A percentile compares a stretch with the other conserved stretches of the same genome.
These are phyloP conservation scores for Temnothorax unifasciatus DNA, from an alignment of 2,888 invertebrate species.

Conservation along the genomic window DNA sequence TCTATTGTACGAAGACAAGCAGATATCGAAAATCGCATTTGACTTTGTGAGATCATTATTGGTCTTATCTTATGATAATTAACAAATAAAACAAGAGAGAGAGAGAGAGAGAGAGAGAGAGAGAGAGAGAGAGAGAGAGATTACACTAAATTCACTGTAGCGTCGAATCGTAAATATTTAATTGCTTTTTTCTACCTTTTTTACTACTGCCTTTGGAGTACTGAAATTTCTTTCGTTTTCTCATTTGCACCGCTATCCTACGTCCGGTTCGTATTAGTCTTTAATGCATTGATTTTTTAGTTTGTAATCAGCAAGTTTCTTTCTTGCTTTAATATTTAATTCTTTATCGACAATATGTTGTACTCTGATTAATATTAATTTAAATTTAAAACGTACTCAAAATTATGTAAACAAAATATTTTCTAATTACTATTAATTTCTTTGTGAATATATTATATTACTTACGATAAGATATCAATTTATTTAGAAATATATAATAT, in stretches of 20 bases:
- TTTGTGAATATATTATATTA: background rate
- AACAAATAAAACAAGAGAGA: constrained; percentile 4
- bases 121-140: constrained; percentile 16
- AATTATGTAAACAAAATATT: background rate
- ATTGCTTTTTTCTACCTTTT: constrained; percentile 11
- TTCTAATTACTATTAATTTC: background rate
- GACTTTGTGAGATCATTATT: constrained; percentile 20
- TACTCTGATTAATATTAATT: constrained; percentile 12
- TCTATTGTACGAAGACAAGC: constrained; percentile 10
- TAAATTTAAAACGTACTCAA: background rate
- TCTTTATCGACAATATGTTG: background rate
- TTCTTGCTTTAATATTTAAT: constrained; percentile 28
- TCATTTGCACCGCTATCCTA: constrained; percentile 14
- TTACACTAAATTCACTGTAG: background rate
- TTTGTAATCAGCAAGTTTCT: constrained; percentile 11
- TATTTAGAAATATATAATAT: background rate
- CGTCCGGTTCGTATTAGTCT: constrained; percentile 8
- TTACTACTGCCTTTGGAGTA: constrained; percentile 4
- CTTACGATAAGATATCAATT: background rate
- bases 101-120: constrained; percentile 16
- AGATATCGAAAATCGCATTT: constrained; percentile 22
- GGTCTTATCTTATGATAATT: constrained; percentile 28
- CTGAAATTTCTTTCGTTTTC: constrained; percentile 27
- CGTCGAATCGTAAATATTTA: constrained; percentile 10
- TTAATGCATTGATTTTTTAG: constrained; percentile 31